These are phyloP conservation scores for Apostichopus californicus DNA, from an alignment of 35 echinoderm and acorn worm species.

Conservation along the genomic window DNA sequence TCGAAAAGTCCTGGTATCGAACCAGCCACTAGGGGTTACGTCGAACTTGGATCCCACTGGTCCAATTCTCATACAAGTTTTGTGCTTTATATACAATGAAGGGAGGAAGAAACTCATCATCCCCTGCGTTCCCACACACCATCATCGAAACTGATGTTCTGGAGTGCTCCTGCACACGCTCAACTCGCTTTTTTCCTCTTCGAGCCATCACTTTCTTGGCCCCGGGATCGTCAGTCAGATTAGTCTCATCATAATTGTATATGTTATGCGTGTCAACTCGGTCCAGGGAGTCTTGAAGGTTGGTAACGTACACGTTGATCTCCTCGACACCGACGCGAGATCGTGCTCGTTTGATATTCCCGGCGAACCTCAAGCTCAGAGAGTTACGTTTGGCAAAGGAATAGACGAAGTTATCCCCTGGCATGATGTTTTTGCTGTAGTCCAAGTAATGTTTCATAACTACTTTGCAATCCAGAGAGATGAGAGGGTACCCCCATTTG, in stretches of 20 bases:
- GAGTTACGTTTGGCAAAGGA: constrained; percentile 39
- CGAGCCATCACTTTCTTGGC: constrained; percentile 56
- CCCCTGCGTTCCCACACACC: not conserved
- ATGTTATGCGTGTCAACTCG: constrained; percentile 13
- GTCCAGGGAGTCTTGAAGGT: constrained; percentile 21
- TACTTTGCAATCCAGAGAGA: not conserved
- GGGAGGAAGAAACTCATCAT: not conserved
- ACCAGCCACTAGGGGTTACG: constrained; percentile 52
- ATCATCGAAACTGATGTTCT: constrained; percentile 11
- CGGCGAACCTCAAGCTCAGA: not conserved
- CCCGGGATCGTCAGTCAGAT: not conserved
- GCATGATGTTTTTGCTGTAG: too few species aligned
- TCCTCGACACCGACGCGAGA: constrained; percentile 1
- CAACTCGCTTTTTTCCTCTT: not conserved
- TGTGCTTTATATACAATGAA: too few species aligned
- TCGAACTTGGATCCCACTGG: constrained; percentile 48
- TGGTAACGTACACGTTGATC: constrained; percentile 41
- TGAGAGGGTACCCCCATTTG: constrained; percentile 26
- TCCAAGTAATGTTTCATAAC: constrained; percentile 45
- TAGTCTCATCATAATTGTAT: constrained; percentile 62
- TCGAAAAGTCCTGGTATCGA: constrained; percentile 49
- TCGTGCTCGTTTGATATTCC: constrained; percentile 32
- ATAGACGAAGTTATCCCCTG: constrained; percentile 35
- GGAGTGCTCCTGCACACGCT: constrained; percentile 39
- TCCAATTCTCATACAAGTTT: not conserved